phyloP scores from a whole-genome alignment of 2,113 vertebrate genomes.

The Myotis lucifugus region DNA sequence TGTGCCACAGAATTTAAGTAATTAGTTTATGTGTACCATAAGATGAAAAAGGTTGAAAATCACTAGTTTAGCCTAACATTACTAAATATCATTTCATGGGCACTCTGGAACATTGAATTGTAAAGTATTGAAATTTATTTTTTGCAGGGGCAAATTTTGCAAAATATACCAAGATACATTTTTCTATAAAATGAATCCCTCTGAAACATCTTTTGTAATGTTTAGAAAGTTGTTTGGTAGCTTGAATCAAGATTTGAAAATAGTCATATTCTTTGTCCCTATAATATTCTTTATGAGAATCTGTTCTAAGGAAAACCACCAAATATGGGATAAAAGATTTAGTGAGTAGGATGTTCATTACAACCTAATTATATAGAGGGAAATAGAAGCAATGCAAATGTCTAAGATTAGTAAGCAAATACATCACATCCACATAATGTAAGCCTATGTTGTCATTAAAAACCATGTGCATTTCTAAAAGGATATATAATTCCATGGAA shows the following conservation, averaged over 20 bases:
- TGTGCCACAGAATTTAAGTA: not conserved
- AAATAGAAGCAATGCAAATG: not conserved
- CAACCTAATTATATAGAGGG: not conserved
- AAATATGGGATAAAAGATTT: not conserved
- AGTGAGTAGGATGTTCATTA: not conserved
- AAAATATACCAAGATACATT: not conserved
- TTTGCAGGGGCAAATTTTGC: not conserved
- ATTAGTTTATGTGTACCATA: not conserved
- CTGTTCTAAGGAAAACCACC: slow-evolving; percentile 2
- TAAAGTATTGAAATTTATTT: not conserved
- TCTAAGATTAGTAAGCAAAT: slow-evolving; percentile 11
- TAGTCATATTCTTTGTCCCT: slow-evolving; percentile 4
- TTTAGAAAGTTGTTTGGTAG: not conserved
- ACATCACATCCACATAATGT: not conserved
- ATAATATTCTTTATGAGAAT: not conserved
- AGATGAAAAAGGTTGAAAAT: not conserved
- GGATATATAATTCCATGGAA: not conserved
- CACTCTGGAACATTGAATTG: not conserved
- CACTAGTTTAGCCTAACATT: not conserved
- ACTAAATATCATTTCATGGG: not conserved
- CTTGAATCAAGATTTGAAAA: slow-evolving; percentile 20
- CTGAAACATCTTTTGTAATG: not conserved
- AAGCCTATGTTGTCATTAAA: slow-evolving; percentile 11
- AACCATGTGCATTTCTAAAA: slow-evolving; percentile 5
- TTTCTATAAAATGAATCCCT: not conserved